Conservation (phyloP, 2,888 invertebrate species). For the Drosophila mayaguana region DNA sequence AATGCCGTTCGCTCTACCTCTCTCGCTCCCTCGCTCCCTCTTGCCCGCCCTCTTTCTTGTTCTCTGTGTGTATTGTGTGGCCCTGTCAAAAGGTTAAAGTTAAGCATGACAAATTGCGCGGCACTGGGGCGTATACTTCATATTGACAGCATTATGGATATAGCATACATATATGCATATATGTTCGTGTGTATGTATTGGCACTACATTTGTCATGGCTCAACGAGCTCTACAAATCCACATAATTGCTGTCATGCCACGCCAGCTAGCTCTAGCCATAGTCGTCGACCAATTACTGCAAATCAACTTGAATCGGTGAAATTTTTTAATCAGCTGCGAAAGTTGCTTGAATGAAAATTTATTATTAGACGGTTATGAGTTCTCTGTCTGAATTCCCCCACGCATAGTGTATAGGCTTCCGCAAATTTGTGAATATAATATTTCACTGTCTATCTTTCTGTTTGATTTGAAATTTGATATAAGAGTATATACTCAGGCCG, state of each 20-base stretch:
- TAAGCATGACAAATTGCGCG: constrained; percentile 70
- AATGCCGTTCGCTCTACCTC: background rate
- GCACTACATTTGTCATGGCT: constrained; percentile 40
- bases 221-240: constrained; percentile 39
- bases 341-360: constrained; percentile 1
- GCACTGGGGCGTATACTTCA: constrained; percentile 57
- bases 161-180: background rate
- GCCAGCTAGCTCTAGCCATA: constrained; percentile 3
- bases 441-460: background rate
- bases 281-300: constrained; percentile 20
- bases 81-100: constrained; percentile 68
- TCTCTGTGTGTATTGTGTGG: constrained; percentile 5
- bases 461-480: background rate
- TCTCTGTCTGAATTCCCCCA: background rate
- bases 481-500: background rate
- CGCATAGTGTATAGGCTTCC: background rate
- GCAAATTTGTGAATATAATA: background rate
- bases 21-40: background rate
- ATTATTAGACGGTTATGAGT: background rate
- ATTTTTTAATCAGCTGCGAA: background rate
- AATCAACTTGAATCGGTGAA: constrained; percentile 15
- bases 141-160: constrained; percentile 41
- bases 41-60: background rate
- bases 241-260: constrained; percentile 40
- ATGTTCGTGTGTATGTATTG: constrained; percentile 35